A percentile compares a stretch with the other conserved stretches of the same genome.
Evolutionary conservation across 2,888 invertebrate genomes (phyloP).

Genomic region (Heliconius aoede): DNA sequence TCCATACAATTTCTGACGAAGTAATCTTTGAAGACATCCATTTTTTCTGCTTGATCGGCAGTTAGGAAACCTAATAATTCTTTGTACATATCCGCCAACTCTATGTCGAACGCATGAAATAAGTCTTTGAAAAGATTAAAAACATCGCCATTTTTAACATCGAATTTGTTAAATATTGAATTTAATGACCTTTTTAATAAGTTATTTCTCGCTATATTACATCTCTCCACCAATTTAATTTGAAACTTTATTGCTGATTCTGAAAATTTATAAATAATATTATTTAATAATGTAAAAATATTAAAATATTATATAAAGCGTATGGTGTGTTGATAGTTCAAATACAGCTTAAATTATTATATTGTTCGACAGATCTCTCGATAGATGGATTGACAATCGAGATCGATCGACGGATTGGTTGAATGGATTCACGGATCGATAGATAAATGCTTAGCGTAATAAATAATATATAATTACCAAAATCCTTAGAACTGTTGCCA

Average conservation of each 20-base stretch:
- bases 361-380: neutral
- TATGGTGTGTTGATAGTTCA: neutral
- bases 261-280: constrained; percentile 49
- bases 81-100: constrained; percentile 62
- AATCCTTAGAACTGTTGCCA: constrained; percentile 55
- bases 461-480: constrained; percentile 55
- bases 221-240: constrained; percentile 57
- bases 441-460: neutral
- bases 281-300: neutral
- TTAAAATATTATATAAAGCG: neutral
- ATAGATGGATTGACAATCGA: neutral
- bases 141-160: constrained; percentile 55
- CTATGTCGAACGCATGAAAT: constrained; percentile 52
- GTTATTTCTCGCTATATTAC: constrained; percentile 48
- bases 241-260: constrained; percentile 63
- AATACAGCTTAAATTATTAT: neutral
- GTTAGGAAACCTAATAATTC: constrained; percentile 72
- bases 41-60: constrained; percentile 65
- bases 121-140: constrained; percentile 54
- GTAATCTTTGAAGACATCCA: constrained; percentile 65
- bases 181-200: constrained; percentile 55
- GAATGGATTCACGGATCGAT: neutral
- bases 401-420: too few relatives aligned
- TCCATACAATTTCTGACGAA: constrained; percentile 61
- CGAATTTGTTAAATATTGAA: constrained; percentile 56